Base-by-base conservation (phyloP, 1,140 invertebrate species). In the Planococcus citri region DNA sequence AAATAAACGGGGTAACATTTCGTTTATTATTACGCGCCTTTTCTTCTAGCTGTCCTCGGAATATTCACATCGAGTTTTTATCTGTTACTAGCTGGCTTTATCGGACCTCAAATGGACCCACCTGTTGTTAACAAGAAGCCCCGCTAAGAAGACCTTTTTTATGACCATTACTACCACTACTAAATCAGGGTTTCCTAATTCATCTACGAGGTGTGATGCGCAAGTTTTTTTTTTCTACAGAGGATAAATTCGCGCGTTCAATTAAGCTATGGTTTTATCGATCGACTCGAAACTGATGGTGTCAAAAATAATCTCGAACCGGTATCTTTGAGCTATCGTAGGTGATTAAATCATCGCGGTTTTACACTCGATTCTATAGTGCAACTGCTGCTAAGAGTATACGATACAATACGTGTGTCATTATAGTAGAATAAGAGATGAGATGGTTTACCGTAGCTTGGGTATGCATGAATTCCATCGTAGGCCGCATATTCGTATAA, bases 111-210 rank as follows among this genome's bases (percentile, higher is more conserved):
- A 64, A 64, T 27, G 25, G 60, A 64, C 60, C 60, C 60, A 64
- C 60, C 60, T 64, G 60, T 64, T 64, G 60, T 64, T 64, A 64
- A 64, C 60, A 64, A 64, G 60, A 64, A 64, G 60, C 60, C 60
- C 60, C 60, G 60, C 60, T 24, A 64, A 22, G 60, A 64, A 25
- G 22, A 27, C 60, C n/a, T 64, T 64, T 64, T 64, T 64, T 64
- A 64, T 64, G 60, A 27, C 21, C 20, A 64, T 64, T 64, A 64
- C 60, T 24, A 25, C 22, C 60, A 25, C 60, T 64, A 64, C 20
- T 27, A 27, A 64, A 64, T 64, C 60, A 64, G 60, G 21, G 60
- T 4, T 64, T 24, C 60, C 25, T 22, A 64, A 64, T 64, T 58
- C 51, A 58, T 58, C 21, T 20, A 41, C 37, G 37, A 10, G n/a